These are phyloP conservation scores for Oncorhynchus kisutch DNA, from an alignment of 2,113 vertebrate genomes.

Conservation along the genomic window DNA sequence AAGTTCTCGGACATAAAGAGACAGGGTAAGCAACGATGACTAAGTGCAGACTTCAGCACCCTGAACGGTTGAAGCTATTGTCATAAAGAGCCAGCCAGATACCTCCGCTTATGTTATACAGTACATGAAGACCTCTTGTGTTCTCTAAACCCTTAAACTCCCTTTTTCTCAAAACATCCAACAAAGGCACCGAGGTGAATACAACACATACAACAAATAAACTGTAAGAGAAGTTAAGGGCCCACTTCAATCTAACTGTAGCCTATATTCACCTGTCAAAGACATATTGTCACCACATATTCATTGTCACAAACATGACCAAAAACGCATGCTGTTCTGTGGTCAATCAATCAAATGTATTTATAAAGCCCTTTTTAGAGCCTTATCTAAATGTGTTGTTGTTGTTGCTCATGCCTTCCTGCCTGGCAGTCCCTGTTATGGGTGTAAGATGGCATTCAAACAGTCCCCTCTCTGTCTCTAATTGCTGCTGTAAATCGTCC, in stretches of 20 bases:
- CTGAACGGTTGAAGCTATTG: slow-evolving; percentile 44
- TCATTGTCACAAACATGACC: no score
- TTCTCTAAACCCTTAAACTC: neutral
- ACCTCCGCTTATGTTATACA: neutral
- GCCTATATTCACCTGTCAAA: neutral
- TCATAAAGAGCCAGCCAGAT: neutral
- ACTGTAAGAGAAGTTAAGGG: neutral
- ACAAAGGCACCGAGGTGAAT: neutral
- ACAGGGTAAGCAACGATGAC: slow-evolving; percentile 3
- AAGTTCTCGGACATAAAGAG: slow-evolving; percentile 34
- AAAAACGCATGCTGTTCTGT: no score
- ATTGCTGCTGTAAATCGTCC: slow-evolving; percentile 56
- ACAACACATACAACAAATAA: neutral
- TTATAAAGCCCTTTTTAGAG: no score
- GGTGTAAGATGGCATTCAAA: no score
- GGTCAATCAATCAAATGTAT: slow-evolving; percentile 18
- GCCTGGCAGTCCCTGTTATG: slow-evolving; percentile 15
- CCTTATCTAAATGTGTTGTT: neutral
- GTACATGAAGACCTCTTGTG: no score
- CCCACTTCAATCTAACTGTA: neutral
- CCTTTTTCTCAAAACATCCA: neutral
- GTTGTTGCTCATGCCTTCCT: slow-evolving; percentile 21
- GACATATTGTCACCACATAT: no score
- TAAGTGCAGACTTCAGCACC: slow-evolving; percentile 63
- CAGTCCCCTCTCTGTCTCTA: slow-evolving; percentile 25